Evolutionary conservation across 2,888 invertebrate species (phyloP).

Genomic region (Rosalia funebris): DNA sequence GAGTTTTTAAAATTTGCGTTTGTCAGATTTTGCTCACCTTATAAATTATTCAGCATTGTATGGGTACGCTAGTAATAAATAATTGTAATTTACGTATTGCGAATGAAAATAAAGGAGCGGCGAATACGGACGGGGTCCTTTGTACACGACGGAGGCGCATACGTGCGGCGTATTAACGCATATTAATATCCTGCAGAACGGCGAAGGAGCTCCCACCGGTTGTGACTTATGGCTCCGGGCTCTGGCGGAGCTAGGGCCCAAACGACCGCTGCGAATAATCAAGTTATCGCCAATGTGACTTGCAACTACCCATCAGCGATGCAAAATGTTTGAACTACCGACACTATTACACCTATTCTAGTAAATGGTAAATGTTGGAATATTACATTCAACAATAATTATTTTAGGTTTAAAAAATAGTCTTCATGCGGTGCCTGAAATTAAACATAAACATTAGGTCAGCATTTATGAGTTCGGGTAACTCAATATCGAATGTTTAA

Average conservation of each 20-base stretch:
- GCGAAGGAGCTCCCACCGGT: slow-evolving; percentile 59
- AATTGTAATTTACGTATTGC: slow-evolving; percentile 58
- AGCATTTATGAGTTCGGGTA: too few relatives aligned
- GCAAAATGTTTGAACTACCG: too few relatives aligned
- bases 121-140: slow-evolving; percentile 40
- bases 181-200: slow-evolving; percentile 57
- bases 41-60: slow-evolving; percentile 64
- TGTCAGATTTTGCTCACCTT: slow-evolving; percentile 64
- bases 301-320: too few relatives aligned
- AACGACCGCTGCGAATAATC: not conserved
- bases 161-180: slow-evolving; percentile 52
- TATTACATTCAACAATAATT: too few relatives aligned
- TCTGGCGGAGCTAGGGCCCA: not conserved
- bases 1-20: slow-evolving; percentile 62
- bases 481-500: too few relatives aligned
- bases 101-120: slow-evolving; percentile 51
- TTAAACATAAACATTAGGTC: too few relatives aligned
- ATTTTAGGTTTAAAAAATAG: too few relatives aligned
- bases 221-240: slow-evolving; percentile 52
- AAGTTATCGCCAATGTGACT: too few relatives aligned
- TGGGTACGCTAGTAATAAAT: slow-evolving; percentile 58
- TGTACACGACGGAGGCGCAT: slow-evolving; percentile 46
- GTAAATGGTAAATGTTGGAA: too few relatives aligned
- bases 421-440: too few relatives aligned
- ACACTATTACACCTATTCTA: too few relatives aligned